These are phyloP conservation scores for Dryobotodes eremita DNA, from an alignment of 2,888 invertebrate genomes.

Conservation along the genomic window DNA sequence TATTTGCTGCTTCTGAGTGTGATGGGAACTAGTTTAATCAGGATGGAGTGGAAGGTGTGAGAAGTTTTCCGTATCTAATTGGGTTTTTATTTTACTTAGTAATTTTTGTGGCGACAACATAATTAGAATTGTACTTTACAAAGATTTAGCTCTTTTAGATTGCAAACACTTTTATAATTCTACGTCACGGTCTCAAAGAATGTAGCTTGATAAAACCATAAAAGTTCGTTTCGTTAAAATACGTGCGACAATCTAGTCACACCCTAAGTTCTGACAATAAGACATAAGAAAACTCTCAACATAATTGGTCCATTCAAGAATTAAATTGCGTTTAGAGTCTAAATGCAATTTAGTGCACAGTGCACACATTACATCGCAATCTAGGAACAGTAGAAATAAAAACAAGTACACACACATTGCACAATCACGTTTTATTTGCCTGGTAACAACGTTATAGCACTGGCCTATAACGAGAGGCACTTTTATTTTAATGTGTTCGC, in stretches of 20 bases:
- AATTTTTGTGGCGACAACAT: neutral
- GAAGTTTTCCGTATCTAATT: neutral
- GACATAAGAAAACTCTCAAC: slow-evolving; percentile 32
- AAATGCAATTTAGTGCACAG: slow-evolving; percentile 37
- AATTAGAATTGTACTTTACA: neutral
- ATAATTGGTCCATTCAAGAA: slow-evolving; percentile 35
- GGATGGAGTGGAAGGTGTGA: neutral
- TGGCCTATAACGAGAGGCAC: slow-evolving; percentile 20
- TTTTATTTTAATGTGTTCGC: slow-evolving; percentile 37
- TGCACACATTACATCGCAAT: slow-evolving; percentile 33
- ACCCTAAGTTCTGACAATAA: slow-evolving; percentile 9
- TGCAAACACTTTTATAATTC: neutral
- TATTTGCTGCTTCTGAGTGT: slow-evolving; percentile 48
- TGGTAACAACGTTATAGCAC: slow-evolving; percentile 41
- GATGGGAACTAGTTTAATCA: slow-evolving; percentile 36
- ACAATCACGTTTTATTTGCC: slow-evolving; percentile 53
- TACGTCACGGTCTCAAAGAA: neutral
- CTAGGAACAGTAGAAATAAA: slow-evolving; percentile 44
- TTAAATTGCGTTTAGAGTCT: slow-evolving; percentile 34
- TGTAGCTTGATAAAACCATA: neutral
- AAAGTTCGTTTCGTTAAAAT: neutral
- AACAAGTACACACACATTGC: slow-evolving; percentile 16
- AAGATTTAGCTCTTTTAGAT: neutral
- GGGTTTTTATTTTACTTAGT: neutral
- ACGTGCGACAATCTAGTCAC: slow-evolving; percentile 1